phyloP scores from a whole-genome alignment of 2,888 invertebrate genomes.

The Epistrophe eligans region DNA sequence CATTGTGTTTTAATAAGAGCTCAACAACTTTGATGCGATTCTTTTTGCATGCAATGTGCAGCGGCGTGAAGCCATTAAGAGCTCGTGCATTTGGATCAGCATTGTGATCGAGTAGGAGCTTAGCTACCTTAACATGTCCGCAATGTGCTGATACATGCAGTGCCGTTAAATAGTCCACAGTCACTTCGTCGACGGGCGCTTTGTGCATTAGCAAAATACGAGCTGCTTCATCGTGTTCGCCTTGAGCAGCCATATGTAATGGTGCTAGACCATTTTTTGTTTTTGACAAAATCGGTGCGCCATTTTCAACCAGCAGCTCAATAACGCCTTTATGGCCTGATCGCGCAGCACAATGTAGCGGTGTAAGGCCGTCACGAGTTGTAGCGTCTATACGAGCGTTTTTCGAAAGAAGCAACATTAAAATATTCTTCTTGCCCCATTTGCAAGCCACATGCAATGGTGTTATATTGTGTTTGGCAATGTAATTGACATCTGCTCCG shows the following conservation, averaged over 20 bases:
- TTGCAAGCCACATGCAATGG: slow-evolving; percentile 99
- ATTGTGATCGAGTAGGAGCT: slow-evolving; percentile 94
- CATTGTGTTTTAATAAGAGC: slow-evolving; percentile 96
- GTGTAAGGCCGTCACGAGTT: slow-evolving; percentile 97
- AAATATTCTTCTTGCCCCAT: slow-evolving; percentile 98
- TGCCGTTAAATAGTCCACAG: slow-evolving; percentile 98
- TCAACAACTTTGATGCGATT: slow-evolving; percentile 98
- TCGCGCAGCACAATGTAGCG: slow-evolving; percentile 97
- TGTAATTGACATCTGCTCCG: slow-evolving; percentile 97
- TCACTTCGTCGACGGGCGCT: slow-evolving; percentile 99
- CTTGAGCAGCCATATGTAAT: slow-evolving; percentile 99
- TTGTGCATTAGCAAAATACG: slow-evolving; percentile 95
- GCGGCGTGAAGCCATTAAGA: slow-evolving; percentile 98
- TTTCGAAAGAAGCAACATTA: slow-evolving; percentile 93
- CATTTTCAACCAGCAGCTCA: slow-evolving; percentile 92
- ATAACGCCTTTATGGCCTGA: slow-evolving; percentile 98
- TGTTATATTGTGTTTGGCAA: slow-evolving; percentile 99
- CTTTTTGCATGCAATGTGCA: slow-evolving; percentile 99
- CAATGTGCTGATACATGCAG: slow-evolving; percentile 98
- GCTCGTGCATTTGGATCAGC: slow-evolving; percentile 99
- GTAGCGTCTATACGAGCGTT: slow-evolving; percentile 96
- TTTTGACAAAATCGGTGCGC: slow-evolving; percentile 97
- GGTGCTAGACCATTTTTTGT: slow-evolving; percentile 98
- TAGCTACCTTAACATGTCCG: slow-evolving; percentile 97
- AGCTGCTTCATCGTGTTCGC: slow-evolving; percentile 98